These are phyloP conservation scores for Herminia tarsipennalis DNA, from an alignment of 2,888 invertebrate species.

Conservation along the genomic window DNA sequence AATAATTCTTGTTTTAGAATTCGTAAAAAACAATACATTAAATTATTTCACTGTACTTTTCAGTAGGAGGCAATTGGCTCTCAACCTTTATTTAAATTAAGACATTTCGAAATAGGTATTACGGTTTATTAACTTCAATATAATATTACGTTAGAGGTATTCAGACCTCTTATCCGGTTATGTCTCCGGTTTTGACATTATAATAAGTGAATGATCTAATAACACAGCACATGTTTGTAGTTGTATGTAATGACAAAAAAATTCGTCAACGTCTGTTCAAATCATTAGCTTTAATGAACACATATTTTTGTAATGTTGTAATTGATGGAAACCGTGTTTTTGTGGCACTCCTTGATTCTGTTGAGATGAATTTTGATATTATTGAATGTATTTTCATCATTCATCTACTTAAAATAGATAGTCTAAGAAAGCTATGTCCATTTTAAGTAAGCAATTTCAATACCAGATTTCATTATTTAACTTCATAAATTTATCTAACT, in stretches of 20 bases:
- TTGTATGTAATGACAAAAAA: constrained; percentile 50
- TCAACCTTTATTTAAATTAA: too few species aligned
- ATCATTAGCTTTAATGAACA: constrained; percentile 43
- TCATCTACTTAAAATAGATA: too few species aligned
- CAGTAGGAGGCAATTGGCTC: too few species aligned
- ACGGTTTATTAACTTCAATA: neutral
- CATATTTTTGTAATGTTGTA: constrained; percentile 7
- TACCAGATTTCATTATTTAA: too few species aligned
- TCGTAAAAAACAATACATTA: too few species aligned
- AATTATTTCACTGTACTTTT: too few species aligned
- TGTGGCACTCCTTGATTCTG: neutral
- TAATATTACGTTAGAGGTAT: constrained; percentile 38
- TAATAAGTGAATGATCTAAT: constrained; percentile 67
- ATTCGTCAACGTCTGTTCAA: constrained; percentile 47
- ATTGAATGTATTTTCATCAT: too few species aligned
- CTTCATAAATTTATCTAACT: too few species aligned
- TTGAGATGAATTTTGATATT: too few species aligned
- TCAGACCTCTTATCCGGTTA: constrained; percentile 54
- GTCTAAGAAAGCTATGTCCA: too few species aligned
- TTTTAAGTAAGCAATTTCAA: too few species aligned
- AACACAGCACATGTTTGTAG: constrained; percentile 52
- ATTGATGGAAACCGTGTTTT: neutral
- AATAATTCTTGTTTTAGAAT: neutral
- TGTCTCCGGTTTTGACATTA: constrained; percentile 61
- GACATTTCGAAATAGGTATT: neutral